Conservation (phyloP, 1,140 invertebrate species). For the Trichogramma pretiosum region DNA sequence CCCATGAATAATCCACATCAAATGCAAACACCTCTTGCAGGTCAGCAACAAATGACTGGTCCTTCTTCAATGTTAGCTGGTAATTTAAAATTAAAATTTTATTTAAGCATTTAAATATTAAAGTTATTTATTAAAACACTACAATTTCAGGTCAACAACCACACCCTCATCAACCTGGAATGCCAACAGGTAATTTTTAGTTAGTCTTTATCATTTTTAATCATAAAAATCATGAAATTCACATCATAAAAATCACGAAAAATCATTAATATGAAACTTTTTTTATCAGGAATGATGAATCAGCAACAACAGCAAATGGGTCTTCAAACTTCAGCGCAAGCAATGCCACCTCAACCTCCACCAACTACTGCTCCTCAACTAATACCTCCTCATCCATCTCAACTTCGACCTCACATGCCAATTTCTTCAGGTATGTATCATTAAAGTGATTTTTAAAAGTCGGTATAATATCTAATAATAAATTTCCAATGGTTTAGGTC, state of each 20-base stretch:
- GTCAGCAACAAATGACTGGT: constrained; percentile 19
- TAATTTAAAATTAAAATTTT: neutral
- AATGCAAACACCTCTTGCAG: constrained; percentile 11
- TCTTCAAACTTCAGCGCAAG: constrained; percentile 7
- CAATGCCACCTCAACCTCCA: constrained; percentile 10
- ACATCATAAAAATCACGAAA: no score
- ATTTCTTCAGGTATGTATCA: constrained; percentile 5
- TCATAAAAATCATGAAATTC: neutral
- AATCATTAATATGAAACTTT: neutral
- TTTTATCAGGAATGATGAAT: constrained; percentile 10
- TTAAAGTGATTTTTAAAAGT: neutral
- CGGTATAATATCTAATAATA: neutral
- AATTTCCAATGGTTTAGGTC: neutral
- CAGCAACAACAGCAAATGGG: constrained; percentile 12
- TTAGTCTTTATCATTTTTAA: neutral
- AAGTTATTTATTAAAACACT: neutral
- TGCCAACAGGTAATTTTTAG: constrained; percentile 8
- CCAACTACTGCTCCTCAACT: constrained; percentile 4
- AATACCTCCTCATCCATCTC: constrained; percentile 5
- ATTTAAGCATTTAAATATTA: neutral
- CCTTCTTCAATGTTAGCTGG: constrained; percentile 7
- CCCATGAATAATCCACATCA: constrained; percentile 11
- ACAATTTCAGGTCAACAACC: neutral
- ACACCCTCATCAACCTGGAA: constrained; percentile 10
- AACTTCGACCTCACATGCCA: neutral